Conservation (phyloP, 2,113 vertebrate species). For the Spizaetus ornatus region DNA sequence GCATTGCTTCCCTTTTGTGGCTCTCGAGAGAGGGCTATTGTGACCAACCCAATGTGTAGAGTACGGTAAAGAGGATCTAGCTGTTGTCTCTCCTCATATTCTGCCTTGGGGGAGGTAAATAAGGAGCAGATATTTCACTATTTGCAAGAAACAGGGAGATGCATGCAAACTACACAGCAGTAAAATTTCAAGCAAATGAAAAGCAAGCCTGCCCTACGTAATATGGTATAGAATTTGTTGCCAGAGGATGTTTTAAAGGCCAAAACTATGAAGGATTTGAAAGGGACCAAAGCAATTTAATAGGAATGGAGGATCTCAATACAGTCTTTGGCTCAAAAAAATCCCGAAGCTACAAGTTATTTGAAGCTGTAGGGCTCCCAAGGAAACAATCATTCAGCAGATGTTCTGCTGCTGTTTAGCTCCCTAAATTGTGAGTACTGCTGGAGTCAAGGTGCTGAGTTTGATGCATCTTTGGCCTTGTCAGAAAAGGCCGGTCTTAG, state of each 20-base stretch:
- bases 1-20: not conserved
- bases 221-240: not conserved
- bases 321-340: not conserved
- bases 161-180: not conserved
- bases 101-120: not conserved
- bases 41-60: fast-evolving
- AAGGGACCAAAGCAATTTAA: not conserved
- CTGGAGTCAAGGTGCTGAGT: not conserved
- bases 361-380: not conserved
- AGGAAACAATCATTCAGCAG: not conserved
- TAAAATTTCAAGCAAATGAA: not conserved
- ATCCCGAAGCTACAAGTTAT: not conserved
- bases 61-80: not conserved
- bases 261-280: not conserved
- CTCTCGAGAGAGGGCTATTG: not conserved
- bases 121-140: not conserved
- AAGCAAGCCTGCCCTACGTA: not conserved
- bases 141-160: not conserved
- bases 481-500: not conserved
- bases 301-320: not conserved
- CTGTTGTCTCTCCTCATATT: not conserved
- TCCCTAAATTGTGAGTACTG: not conserved
- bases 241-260: not conserved
- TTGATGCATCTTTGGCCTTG: not conserved
- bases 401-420: not conserved